Evolutionary conservation across 2,888 invertebrate genomes (phyloP).

Genomic region (Ernsta delagoae): DNA sequence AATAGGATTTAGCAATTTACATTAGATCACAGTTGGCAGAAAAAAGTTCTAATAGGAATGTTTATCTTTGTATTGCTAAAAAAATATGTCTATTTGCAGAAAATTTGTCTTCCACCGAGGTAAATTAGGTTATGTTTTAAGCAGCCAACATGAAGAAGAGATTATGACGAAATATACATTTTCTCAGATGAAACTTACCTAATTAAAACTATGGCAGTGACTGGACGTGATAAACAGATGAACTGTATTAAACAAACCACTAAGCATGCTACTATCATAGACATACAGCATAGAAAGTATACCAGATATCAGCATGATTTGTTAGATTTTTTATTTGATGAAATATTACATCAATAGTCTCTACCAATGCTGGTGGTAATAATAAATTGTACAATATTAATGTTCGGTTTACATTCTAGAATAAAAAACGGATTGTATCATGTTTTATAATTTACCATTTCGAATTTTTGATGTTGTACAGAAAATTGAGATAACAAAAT

Average conservation of each 20-base stretch:
- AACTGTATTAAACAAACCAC: slow-evolving; percentile 12
- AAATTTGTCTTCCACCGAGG: slow-evolving; percentile 45
- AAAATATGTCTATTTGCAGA: slow-evolving; percentile 32
- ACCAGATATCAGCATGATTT: not conserved
- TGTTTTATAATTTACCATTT: not conserved
- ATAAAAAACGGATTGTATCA: not conserved
- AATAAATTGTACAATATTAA: too few relatives aligned
- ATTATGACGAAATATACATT: slow-evolving; percentile 19
- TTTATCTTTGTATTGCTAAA: slow-evolving; percentile 45
- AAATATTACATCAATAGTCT: too few relatives aligned
- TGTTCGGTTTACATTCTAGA: not conserved
- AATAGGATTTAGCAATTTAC: slow-evolving; percentile 70
- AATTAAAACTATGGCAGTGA: slow-evolving; percentile 72
- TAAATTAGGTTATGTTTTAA: slow-evolving; percentile 17
- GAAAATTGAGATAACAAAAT: slow-evolving; percentile 40
- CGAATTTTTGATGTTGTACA: slow-evolving; percentile 14
- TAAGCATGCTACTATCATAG: not conserved
- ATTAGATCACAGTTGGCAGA: slow-evolving; percentile 68
- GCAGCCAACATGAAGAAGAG: slow-evolving; percentile 12
- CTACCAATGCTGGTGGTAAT: too few relatives aligned
- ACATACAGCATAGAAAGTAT: not conserved
- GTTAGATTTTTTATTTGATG: too few relatives aligned
- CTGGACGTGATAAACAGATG: slow-evolving; percentile 50
- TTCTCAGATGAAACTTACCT: slow-evolving; percentile 51
- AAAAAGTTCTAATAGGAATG: slow-evolving; percentile 45